Percentiles rank a stretch among this genome's conserved stretches.
Conservation (phyloP, 2,888 invertebrate species). For the Pristionchus arcanus region DNA sequence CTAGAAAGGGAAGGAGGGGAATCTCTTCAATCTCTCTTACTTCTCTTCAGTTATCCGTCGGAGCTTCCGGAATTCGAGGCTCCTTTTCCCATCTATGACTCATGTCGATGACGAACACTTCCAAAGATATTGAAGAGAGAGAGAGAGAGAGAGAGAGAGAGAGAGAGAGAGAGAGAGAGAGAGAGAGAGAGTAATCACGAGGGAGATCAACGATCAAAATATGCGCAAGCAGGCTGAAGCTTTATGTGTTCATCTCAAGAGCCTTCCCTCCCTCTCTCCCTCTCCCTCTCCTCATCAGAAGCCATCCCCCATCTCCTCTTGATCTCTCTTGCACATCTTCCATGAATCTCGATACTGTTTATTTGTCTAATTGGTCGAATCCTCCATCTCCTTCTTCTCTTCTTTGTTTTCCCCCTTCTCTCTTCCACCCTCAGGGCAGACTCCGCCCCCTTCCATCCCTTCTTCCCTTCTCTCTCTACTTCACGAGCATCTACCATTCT, state of each 20-base stretch:
- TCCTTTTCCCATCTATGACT: not conserved
- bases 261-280: not conserved
- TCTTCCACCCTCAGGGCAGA: slow-evolving; percentile 17
- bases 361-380: slow-evolving; percentile 49
- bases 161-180: not conserved
- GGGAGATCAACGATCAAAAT: not conserved
- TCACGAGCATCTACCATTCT: slow-evolving; percentile 1
- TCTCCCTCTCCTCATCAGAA: not conserved
- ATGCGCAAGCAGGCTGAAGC: not conserved
- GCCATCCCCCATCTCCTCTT: not conserved
- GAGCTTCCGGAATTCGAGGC: slow-evolving; percentile 6
- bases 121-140: not conserved
- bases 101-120: slow-evolving; percentile 26
- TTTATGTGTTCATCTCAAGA: not conserved
- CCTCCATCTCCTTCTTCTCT: slow-evolving; percentile 28
- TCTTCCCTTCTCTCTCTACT: not conserved
- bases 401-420: not conserved
- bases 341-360: slow-evolving; percentile 24
- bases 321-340: not conserved
- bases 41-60: not conserved
- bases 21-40: not conserved
- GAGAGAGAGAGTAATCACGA: not conserved
- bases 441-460: slow-evolving; percentile 17
- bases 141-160: not conserved
- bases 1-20: slow-evolving; percentile 1